Base-by-base conservation (phyloP, 2,888 invertebrate species). In the Melieria crassipennis region DNA sequence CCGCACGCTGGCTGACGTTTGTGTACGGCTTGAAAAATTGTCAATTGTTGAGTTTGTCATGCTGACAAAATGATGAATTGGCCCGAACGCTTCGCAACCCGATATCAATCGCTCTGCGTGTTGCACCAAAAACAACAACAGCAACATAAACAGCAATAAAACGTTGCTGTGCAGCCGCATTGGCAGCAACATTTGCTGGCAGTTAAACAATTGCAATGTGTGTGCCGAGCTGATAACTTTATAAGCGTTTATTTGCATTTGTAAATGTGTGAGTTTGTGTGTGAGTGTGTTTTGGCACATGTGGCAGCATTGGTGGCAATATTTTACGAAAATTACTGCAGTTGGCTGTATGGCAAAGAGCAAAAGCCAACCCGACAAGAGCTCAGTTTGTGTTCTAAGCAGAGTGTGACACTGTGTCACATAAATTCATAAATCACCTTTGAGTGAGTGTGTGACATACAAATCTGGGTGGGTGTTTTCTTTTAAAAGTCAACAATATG, bases 21-120 rank as follows among this genome's bases (percentile, higher is more conserved):
- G 11, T 52, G 13, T 52, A 7, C 55, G 62, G 61, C 48, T 69
- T 72, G 75, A 78, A 76, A 78, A 76, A 75, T 76, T 76, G 76
- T 76, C 77, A 78, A 78, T 74, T 73, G 76, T 74, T 75, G 75
- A 74, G 75, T 76, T 76, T 76, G 76, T 75, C 76, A 76, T 71
- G 73, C 71, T 75, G 74, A 75, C 77, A 76, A 76, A 71, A 76
- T 78, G 77, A 78, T 78, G 76, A 75, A 78, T 77, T 69, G 68
- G 68, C 68, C 42, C 46, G 62, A 62, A 55, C 61, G 46, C 52
- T 63, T 57, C 63, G 46, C 57, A 57, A 63, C 69, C 11, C 63
- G 45, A 57, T 47, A 42, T 46, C 63, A 65, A n/a, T 52, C 10
- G 30, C 30, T 30, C 30, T 30, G 30, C 30, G 30, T 30, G 30